phyloP scores from a whole-genome alignment of 2,113 vertebrate species.

The Sylvietta virens region DNA sequence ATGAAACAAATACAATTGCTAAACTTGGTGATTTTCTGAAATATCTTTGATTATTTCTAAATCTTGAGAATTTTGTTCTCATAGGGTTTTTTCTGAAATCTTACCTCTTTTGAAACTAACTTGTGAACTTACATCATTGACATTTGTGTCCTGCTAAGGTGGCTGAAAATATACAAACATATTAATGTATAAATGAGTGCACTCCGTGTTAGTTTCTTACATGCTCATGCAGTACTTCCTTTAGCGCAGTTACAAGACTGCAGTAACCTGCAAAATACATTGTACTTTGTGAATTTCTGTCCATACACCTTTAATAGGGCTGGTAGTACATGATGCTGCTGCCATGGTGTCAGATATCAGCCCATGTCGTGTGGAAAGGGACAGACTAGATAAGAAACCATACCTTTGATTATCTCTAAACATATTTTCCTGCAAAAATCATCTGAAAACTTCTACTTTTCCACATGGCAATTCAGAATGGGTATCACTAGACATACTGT shows the following conservation, averaged over 20 bases:
- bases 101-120: not conserved
- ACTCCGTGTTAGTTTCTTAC: not conserved
- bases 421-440: not conserved
- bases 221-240: not conserved
- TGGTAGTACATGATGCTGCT: not conserved
- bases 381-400: not conserved
- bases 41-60: not conserved
- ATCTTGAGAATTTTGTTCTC: not conserved
- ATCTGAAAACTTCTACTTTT: not conserved
- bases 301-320: not conserved
- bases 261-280: not conserved
- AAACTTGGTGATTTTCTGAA: not conserved
- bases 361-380: not conserved
- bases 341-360: not conserved
- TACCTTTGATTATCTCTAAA: not conserved
- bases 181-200: not conserved
- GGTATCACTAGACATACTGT: not conserved
- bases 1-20: not conserved
- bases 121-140: fast-evolving
- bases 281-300: not conserved
- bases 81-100: not conserved
- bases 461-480: not conserved
- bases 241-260: not conserved
- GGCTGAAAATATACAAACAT: not conserved
- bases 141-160: not conserved